A percentile compares a stretch with the other conserved stretches of the same genome.
phyloP scores from a whole-genome alignment of 2,113 vertebrate species.

The Lampris incognitus region DNA sequence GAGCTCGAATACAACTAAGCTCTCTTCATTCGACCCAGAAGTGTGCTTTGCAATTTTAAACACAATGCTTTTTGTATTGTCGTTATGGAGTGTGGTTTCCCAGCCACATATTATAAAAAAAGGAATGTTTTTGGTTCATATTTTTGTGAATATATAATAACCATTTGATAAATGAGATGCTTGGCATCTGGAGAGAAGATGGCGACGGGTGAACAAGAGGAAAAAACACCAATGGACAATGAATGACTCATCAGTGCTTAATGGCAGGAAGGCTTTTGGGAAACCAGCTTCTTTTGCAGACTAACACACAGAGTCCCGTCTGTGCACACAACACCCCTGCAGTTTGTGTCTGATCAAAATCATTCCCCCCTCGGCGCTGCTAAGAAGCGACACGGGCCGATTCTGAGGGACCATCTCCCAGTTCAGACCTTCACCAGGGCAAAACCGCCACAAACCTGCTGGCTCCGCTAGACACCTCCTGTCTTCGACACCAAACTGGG shows the following conservation, averaged over 20 bases:
- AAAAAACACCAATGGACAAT: neutral
- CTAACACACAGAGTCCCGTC: conserved; percentile 67
- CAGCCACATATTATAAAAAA: conserved; percentile 23
- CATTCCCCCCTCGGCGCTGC: conserved; percentile 37
- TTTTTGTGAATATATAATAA: neutral
- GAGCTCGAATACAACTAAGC: neutral
- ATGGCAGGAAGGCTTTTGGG: conserved; percentile 39
- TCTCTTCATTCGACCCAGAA: conserved; percentile 12
- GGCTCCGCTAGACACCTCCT: conserved; percentile 16
- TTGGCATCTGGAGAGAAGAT: conserved; percentile 1
- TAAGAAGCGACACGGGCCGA: neutral
- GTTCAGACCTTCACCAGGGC: conserved; percentile 29
- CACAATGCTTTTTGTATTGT: conserved; percentile 35
- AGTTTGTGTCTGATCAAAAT: conserved; percentile 34
- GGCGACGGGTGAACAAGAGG: neutral
- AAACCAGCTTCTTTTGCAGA: conserved; percentile 38
- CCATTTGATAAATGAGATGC: neutral
- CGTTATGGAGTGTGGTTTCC: conserved; percentile 43
- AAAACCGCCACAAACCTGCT: conserved; percentile 46
- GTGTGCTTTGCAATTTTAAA: conserved; percentile 47
- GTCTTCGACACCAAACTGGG: conserved; percentile 26
- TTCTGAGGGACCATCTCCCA: conserved; percentile 36
- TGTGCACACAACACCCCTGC: conserved; percentile 47
- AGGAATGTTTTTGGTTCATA: neutral
- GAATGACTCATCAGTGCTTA: neutral